Percentiles rank a stretch among this genome's conserved stretches.
phyloP scores from a whole-genome alignment of 2,113 vertebrate species.

The Macrotus californicus region DNA sequence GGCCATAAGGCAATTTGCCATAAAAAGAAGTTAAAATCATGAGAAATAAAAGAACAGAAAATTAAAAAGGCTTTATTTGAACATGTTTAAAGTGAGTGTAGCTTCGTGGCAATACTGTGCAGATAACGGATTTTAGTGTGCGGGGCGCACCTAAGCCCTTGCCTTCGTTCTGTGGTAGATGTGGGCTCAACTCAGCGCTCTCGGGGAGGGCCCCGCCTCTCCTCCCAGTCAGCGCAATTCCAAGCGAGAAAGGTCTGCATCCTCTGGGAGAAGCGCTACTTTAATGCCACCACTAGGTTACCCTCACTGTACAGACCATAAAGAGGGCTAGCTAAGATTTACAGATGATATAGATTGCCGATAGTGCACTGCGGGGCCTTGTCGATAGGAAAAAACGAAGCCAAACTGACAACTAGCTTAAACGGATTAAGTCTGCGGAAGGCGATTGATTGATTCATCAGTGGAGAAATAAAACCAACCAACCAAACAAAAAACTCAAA shows the following conservation, averaged over 20 bases:
- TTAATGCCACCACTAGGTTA: background rate
- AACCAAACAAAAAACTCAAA: background rate
- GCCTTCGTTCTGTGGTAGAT: background rate
- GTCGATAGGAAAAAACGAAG: background rate
- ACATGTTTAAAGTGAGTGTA: background rate
- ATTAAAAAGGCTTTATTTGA: no score
- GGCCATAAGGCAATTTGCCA: background rate
- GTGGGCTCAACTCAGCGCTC: background rate
- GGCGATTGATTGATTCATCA: background rate
- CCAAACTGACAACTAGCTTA: background rate
- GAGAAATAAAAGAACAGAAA: background rate
- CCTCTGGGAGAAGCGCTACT: background rate
- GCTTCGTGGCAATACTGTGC: background rate
- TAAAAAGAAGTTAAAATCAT: background rate
- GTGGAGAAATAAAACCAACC: background rate
- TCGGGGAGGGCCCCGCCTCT: background rate
- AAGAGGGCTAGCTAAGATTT: no score
- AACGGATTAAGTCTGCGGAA: background rate
- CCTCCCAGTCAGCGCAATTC: no score
- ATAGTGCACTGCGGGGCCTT: background rate
- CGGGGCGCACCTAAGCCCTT: no score
- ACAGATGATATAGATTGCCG: background rate
- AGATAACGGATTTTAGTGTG: background rate
- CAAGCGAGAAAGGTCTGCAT: background rate
- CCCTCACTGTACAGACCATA: background rate